These are phyloP conservation scores for Leuciscus idus DNA, from an alignment of 2,113 vertebrate genomes.

Conservation along the genomic window DNA sequence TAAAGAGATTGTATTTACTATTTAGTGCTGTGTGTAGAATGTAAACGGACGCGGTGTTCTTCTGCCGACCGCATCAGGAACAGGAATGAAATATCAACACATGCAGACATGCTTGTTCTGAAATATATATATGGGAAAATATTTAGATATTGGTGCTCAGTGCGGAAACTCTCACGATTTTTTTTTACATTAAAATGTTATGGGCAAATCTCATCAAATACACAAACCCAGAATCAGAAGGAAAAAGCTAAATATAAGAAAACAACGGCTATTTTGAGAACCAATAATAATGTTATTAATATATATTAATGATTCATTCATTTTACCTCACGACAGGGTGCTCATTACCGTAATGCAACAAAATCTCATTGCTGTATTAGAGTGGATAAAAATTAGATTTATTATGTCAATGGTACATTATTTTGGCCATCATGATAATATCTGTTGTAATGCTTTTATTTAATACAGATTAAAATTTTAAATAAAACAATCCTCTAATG, in stretches of 20 bases:
- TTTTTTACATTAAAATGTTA: background rate
- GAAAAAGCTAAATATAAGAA: background rate
- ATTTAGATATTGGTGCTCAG: background rate
- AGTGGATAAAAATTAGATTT: background rate
- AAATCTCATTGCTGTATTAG: background rate
- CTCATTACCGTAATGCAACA: background rate
- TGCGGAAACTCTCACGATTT: background rate
- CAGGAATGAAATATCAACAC: background rate
- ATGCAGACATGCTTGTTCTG: background rate
- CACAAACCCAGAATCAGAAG: too few species aligned
- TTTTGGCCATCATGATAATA: background rate
- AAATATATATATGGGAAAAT: background rate
- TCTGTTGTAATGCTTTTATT: background rate
- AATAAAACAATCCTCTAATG: background rate
- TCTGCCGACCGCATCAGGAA: background rate
- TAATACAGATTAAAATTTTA: background rate
- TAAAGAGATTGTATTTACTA: conserved; percentile 11
- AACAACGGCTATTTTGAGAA: background rate
- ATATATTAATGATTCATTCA: background rate
- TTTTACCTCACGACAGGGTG: background rate
- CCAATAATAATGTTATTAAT: background rate
- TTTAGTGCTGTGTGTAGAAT: conserved; percentile 2
- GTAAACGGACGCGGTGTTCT: background rate
- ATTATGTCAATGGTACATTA: background rate
- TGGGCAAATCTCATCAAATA: background rate